A percentile compares a stretch with the other conserved stretches of the same genome.
Evolutionary conservation across 92 coral and sea anemone genomes (phyloP).

Genomic region (Zoanthus solanderi): DNA sequence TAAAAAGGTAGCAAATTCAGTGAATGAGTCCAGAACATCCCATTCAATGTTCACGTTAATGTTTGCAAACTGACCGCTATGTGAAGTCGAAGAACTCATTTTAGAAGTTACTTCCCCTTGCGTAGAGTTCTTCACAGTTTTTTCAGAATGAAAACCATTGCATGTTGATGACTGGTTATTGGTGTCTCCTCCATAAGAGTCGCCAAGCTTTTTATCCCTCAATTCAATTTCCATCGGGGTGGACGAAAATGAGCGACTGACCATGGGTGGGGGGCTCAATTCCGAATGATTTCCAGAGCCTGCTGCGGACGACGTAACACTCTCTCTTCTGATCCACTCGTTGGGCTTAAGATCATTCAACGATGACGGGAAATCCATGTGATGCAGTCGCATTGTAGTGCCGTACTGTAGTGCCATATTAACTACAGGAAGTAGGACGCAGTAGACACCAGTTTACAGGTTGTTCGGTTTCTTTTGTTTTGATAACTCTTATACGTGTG

Average conservation of each 20-base stretch:
- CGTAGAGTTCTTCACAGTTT: not conserved
- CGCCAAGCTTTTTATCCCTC: slow-evolving; percentile 23
- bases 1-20: slow-evolving; percentile 93
- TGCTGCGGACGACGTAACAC: slow-evolving; percentile 20
- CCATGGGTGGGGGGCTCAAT: slow-evolving; percentile 21
- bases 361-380: slow-evolving; percentile 73
- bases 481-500: slow-evolving; percentile 36
- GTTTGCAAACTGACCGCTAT: slow-evolving; percentile 18
- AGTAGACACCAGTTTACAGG: slow-evolving; percentile 29
- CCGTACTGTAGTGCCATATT: slow-evolving; percentile 82
- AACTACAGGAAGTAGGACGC: slow-evolving; percentile 16
- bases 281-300: slow-evolving; percentile 32
- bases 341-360: slow-evolving; percentile 16
- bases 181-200: slow-evolving; percentile 6
- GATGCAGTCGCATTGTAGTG: slow-evolving; percentile 79
- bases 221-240: slow-evolving; percentile 30
- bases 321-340: slow-evolving; percentile 37
- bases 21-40: slow-evolving; percentile 93
- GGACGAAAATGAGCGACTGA: slow-evolving; percentile 4
- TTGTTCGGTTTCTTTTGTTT: slow-evolving; percentile 33
- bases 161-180: slow-evolving; percentile 10
- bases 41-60: slow-evolving; percentile 75
- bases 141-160: slow-evolving; percentile 22
- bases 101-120: slow-evolving; percentile 1
- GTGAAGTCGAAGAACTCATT: not conserved